These are phyloP conservation scores for Pinctada fucata DNA, from an alignment of 2,888 invertebrate genomes.

Conservation along the genomic window DNA sequence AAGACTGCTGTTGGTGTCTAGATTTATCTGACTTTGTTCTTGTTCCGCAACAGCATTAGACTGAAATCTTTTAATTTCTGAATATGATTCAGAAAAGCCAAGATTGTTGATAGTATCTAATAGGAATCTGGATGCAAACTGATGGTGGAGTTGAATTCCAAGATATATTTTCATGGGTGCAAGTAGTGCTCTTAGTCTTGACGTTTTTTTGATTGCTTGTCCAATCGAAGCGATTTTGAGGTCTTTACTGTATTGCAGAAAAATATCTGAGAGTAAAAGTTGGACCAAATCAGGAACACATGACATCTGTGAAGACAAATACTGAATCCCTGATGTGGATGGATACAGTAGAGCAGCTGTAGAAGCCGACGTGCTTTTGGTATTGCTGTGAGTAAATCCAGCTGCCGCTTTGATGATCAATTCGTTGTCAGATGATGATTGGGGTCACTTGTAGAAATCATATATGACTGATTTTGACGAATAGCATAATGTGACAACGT, in stretches of 20 bases:
- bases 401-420: neutral
- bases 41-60: constrained; percentile 35
- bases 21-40: neutral
- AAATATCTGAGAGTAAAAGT: neutral
- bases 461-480: constrained; percentile 27
- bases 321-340: neutral
- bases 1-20: neutral
- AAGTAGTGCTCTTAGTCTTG: neutral
- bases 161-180: neutral
- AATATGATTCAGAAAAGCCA: constrained; percentile 53
- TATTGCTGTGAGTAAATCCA: neutral
- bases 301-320: neutral
- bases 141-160: constrained; percentile 29
- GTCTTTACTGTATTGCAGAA: neutral
- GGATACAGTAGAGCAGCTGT: neutral
- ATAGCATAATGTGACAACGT: constrained; percentile 34
- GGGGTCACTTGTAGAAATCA: constrained; percentile 24
- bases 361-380: neutral
- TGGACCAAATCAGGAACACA: neutral
- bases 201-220: neutral
- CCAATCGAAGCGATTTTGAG: neutral
- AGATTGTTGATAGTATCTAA: constrained; percentile 51
- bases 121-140: constrained; percentile 54
- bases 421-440: neutral
- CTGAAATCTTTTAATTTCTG: constrained; percentile 43